Evolutionary conservation across 2,888 invertebrate species (phyloP), one percentile per base, ranked within the genome.

Genomic region (Pandemis heparana): DNA sequence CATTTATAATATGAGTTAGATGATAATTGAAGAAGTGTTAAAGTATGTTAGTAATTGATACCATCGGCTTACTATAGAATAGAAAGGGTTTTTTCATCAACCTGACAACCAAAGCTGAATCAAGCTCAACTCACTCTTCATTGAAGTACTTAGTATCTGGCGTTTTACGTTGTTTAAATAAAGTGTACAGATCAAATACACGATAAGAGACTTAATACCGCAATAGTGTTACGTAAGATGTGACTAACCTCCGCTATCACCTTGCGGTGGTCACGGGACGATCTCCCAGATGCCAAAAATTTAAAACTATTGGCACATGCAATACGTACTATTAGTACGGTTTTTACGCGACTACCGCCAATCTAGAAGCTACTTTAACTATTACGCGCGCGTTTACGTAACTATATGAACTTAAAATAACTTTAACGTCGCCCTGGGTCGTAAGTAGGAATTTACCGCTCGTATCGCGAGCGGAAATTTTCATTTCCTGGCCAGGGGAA

Each of bases 221-320:
- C 43, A n/a, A 16, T 8, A 3, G 12, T 23, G 71, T 87, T 88
- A 83, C 78, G 79, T 81, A 86, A 87, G 80, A 77, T 75, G 81
- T 83, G 80, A 84, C 76, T 83, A 83, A 84, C 82, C 80, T 82
- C 81, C 77, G 75, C 73, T 72, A 77, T 81, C 74, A 78, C 78
- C 76, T 78, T 75, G 75, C 75, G 64, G 43, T 65, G 77, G 84
- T 86, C 87, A 89, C 87, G 85, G 79, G 88, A 87, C 78, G 69
- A 62, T 32, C 70, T 78, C 75, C 78, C 74, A 67, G 75, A 70
- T 85, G 85, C 85, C 85, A 84, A 85, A 79, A 48, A 60, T 48
- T n/a, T 59, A 70, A 70, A 82, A 80, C 80, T 76, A 80, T 81
- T 77, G 75, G 75, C 75, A 73, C 65, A 56, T 59, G 65, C 62